These are phyloP conservation scores for Tragelaphus imberbis DNA, from an alignment of 2,113 vertebrate species.

Conservation along the genomic window DNA sequence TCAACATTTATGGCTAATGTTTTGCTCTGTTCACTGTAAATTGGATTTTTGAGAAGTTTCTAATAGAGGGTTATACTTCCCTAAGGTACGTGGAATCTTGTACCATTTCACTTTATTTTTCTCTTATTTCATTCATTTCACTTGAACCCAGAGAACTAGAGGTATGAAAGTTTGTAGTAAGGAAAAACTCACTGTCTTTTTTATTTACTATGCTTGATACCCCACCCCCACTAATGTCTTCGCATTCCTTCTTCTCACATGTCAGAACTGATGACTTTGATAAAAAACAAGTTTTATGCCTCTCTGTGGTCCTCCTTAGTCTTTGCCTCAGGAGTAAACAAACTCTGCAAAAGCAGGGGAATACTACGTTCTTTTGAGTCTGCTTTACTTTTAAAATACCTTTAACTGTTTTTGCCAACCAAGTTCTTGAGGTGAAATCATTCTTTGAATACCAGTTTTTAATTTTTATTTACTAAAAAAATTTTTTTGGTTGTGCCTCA, in stretches of 20 bases:
- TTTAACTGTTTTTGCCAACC: slow-evolving; percentile 3
- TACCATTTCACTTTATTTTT: slow-evolving; percentile 26
- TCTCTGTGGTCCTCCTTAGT: not conserved
- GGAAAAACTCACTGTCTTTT: not conserved
- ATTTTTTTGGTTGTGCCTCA: not conserved
- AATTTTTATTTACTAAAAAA: not conserved
- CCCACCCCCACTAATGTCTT: not conserved
- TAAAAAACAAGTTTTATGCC: slow-evolving; percentile 45
- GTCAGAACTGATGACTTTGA: slow-evolving; percentile 42
- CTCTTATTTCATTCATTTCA: slow-evolving; percentile 19
- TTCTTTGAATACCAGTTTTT: not conserved
- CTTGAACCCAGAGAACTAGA: not conserved
- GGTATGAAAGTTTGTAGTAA: slow-evolving; percentile 2
- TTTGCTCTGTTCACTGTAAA: slow-evolving; percentile 15
- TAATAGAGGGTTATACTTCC: not conserved
- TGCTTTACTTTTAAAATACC: slow-evolving; percentile 47
- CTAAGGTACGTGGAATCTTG: not conserved
- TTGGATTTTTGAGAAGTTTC: slow-evolving; percentile 9
- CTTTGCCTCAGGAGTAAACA: slow-evolving; percentile 32
- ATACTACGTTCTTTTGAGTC: slow-evolving; percentile 9
- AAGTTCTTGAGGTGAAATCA: not conserved
- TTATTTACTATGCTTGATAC: not conserved
- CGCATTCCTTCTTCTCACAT: slow-evolving; percentile 39
- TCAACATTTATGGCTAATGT: not conserved
- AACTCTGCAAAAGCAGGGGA: not conserved